A percentile compares a stretch with the other conserved stretches of the same genome.
phyloP scores from a whole-genome alignment of 2,888 invertebrate species.

The Fragum whitleyi region DNA sequence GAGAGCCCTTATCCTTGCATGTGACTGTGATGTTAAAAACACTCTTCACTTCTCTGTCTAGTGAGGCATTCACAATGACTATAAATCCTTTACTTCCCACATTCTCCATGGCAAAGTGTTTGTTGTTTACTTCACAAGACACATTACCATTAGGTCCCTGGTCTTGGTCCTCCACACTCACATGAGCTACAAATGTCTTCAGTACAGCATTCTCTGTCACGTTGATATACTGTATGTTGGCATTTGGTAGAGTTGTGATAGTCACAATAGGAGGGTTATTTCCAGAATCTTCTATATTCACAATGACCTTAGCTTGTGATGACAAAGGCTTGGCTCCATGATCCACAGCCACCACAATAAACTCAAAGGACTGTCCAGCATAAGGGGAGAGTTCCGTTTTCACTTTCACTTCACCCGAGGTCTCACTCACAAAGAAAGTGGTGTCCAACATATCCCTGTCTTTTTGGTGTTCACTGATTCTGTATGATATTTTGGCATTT shows the following conservation, averaged over 20 bases:
- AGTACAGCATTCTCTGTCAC: constrained; percentile 74
- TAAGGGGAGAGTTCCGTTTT: constrained; percentile 70
- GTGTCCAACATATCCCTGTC: constrained; percentile 57
- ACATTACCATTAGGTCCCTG: constrained; percentile 94
- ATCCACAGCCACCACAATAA: constrained; percentile 78
- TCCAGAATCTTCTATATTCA: constrained; percentile 92
- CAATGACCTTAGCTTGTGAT: constrained; percentile 73
- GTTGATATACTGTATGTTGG: constrained; percentile 57
- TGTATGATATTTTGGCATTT: constrained; percentile 88
- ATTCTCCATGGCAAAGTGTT: constrained; percentile 53
- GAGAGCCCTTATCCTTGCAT: constrained; percentile 87
- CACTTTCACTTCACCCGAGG: constrained; percentile 75
- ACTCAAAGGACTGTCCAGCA: constrained; percentile 68
- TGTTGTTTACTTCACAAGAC: constrained; percentile 64
- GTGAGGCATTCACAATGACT: constrained; percentile 85
- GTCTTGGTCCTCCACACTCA: constrained; percentile 94
- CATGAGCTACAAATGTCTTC: constrained; percentile 89
- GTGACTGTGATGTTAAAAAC: constrained; percentile 86
- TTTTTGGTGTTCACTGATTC: constrained; percentile 77
- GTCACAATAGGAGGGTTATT: constrained; percentile 92
- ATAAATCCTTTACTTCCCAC: constrained; percentile 77
- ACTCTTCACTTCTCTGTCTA: constrained; percentile 76
- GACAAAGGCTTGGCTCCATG: constrained; percentile 72
- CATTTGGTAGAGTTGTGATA: constrained; percentile 59
- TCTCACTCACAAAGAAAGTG: constrained; percentile 71